These are phyloP conservation scores for Catharus bicknelli DNA, from an alignment of 2,113 vertebrate genomes.

Conservation along the genomic window DNA sequence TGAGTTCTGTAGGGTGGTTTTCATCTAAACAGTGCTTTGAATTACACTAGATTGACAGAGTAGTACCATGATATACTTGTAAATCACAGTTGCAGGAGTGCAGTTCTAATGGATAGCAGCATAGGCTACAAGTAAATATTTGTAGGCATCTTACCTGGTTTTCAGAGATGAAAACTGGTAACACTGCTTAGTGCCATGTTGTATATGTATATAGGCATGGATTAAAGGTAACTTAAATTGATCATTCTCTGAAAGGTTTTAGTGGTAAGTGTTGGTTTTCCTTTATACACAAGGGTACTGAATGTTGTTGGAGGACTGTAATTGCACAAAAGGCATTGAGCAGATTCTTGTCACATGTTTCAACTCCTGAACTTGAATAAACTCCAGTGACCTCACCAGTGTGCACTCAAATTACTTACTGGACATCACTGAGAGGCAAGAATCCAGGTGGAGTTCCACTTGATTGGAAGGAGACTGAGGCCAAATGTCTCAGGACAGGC, in stretches of 20 bases:
- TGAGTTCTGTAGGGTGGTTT: neutral
- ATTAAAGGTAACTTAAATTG: neutral
- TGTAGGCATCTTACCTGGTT: neutral
- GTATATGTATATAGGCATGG: neutral
- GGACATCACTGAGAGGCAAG: neutral
- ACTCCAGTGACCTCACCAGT: constrained; percentile 24
- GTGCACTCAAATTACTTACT: constrained; percentile 21
- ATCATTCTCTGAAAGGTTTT: neutral
- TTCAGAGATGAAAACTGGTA: accelerated
- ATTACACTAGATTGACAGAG: neutral
- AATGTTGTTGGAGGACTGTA: neutral
- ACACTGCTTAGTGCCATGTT: neutral
- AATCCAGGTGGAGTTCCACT: constrained; percentile 42
- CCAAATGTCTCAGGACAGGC: neutral
- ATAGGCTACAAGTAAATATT: neutral
- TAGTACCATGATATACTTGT: neutral
- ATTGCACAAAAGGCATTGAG: constrained; percentile 17
- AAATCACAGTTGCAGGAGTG: neutral
- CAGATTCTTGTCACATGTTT: constrained; percentile 25
- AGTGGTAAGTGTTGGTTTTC: neutral
- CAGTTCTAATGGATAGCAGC: neutral
- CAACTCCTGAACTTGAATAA: constrained; percentile 26
- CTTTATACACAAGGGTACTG: neutral
- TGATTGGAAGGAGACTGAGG: neutral
- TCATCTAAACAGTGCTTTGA: neutral